phyloP scores from a whole-genome alignment of 2,797 vertebrate genomes.

The Pygocentrus nattereri region DNA sequence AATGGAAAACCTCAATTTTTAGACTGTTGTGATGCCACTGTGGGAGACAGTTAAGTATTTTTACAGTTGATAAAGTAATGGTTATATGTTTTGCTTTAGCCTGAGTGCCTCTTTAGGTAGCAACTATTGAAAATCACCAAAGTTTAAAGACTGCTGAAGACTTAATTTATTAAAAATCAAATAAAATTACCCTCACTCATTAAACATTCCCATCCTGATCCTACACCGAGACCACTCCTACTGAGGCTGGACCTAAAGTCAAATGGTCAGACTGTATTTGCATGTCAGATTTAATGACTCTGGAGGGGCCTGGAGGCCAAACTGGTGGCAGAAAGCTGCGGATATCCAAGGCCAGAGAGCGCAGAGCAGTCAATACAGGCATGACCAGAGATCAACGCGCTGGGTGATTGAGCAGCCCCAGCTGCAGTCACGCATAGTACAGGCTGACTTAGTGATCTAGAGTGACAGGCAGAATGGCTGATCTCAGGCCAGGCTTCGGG shows the following conservation, averaged over 20 bases:
- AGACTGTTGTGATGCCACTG: too few relatives aligned
- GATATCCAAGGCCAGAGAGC: constrained; percentile 14
- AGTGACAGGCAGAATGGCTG: constrained; percentile 13
- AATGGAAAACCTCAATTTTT: too few relatives aligned
- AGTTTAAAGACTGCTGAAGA: too few relatives aligned
- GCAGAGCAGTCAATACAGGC: constrained; percentile 32
- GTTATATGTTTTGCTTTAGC: too few relatives aligned
- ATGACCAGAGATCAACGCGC: constrained; percentile 19
- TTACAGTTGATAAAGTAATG: too few relatives aligned
- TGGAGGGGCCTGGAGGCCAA: constrained; percentile 26
- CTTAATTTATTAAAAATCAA: too few relatives aligned
- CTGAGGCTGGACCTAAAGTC: background rate
- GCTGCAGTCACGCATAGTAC: constrained; percentile 35
- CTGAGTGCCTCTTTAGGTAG: too few relatives aligned
- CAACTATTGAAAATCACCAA: too few relatives aligned
- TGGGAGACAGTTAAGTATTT: too few relatives aligned
- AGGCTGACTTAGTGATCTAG: constrained; percentile 9
- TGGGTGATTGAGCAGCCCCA: constrained; percentile 17
- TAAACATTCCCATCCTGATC: background rate
- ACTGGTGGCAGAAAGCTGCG: constrained; percentile 33
- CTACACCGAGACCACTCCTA: background rate
- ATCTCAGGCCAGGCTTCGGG: constrained; percentile 13
- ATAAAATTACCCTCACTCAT: background rate
- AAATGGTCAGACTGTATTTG: constrained; percentile 23
- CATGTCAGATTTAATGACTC: constrained; percentile 37